phyloP scores from a whole-genome alignment of 37 sponge, comb jelly and placozoan species.

The Crambe crambe region DNA sequence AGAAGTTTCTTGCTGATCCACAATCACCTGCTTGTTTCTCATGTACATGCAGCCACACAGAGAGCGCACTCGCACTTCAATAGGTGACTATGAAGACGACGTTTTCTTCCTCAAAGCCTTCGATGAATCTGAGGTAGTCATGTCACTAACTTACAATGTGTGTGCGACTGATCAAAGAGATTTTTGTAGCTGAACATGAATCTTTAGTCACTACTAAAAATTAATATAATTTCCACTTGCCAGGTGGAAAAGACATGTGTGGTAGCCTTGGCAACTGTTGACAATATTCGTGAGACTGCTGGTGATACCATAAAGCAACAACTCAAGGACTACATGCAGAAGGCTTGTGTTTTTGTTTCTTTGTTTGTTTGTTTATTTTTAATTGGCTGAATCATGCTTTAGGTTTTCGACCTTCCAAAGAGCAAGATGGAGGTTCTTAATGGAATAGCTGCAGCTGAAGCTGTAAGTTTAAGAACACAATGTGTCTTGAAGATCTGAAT shows the following conservation, averaged over 20 bases:
- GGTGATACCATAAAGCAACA: background rate
- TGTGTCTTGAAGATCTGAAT: too few relatives aligned
- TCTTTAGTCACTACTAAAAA: background rate
- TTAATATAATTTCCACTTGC: background rate
- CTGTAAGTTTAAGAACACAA: background rate
- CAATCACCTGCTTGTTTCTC: background rate
- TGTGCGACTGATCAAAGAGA: too few relatives aligned
- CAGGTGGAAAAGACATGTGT: constrained; percentile 12
- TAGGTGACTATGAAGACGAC: background rate
- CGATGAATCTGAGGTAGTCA: background rate
- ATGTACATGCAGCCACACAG: background rate
- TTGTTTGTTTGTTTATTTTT: background rate
- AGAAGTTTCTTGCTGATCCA: too few relatives aligned
- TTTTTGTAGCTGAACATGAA: background rate
- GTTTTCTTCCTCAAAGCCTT: background rate
- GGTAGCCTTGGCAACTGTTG: constrained; percentile 23
- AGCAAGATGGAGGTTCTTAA: background rate
- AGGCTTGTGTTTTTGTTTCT: constrained; percentile 17
- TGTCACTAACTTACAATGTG: too few relatives aligned
- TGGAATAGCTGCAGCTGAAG: background rate
- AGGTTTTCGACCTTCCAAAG: constrained; percentile 17
- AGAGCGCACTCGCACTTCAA: background rate
- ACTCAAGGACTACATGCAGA: background rate
- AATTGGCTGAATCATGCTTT: too few relatives aligned
- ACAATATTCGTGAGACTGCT: constrained; percentile 7